A percentile compares a stretch with the other conserved stretches of the same genome.
These are phyloP conservation scores for Drosophila neutralis DNA, from an alignment of 2,888 invertebrate genomes.

Conservation along the genomic window DNA sequence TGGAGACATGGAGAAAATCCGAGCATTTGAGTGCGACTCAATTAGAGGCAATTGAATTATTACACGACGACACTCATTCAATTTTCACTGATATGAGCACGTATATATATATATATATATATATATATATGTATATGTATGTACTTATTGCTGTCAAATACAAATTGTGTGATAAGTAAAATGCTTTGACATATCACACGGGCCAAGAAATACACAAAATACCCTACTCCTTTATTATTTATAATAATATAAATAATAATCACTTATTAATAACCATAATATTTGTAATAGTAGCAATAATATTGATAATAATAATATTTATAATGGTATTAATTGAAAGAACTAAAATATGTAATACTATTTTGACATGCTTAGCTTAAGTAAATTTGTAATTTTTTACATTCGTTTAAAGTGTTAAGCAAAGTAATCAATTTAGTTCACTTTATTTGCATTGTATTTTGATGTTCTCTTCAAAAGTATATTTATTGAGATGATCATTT, in stretches of 20 bases:
- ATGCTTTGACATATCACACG: slow-evolving; percentile 35
- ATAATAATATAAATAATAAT: background rate
- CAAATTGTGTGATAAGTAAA: slow-evolving; percentile 60
- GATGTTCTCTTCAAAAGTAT: background rate
- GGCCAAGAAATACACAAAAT: slow-evolving; percentile 23
- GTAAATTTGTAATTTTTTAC: background rate
- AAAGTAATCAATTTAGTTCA: background rate
- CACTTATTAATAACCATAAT: background rate
- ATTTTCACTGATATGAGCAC: slow-evolving; percentile 55
- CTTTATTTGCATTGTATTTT: background rate
- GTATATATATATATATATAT: background rate
- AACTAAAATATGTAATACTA: no score
- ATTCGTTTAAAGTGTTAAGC: background rate
- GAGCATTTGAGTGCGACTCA: slow-evolving; percentile 73
- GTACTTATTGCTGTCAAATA: slow-evolving; percentile 41
- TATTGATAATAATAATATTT: background rate
- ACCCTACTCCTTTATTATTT: slow-evolving; percentile 18
- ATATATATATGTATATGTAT: background rate
- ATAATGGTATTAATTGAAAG: background rate
- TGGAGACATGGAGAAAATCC: slow-evolving; percentile 64
- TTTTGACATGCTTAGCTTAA: background rate
- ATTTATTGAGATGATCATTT: background rate
- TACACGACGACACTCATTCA: slow-evolving; percentile 79
- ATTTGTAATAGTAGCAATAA: background rate
- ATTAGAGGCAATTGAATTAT: slow-evolving; percentile 79